Percentiles rank a stretch among this genome's conserved stretches.
phyloP scores from a whole-genome alignment of 37 sponge, comb jelly and placozoan genomes.

The Chondrosia reniformis region DNA sequence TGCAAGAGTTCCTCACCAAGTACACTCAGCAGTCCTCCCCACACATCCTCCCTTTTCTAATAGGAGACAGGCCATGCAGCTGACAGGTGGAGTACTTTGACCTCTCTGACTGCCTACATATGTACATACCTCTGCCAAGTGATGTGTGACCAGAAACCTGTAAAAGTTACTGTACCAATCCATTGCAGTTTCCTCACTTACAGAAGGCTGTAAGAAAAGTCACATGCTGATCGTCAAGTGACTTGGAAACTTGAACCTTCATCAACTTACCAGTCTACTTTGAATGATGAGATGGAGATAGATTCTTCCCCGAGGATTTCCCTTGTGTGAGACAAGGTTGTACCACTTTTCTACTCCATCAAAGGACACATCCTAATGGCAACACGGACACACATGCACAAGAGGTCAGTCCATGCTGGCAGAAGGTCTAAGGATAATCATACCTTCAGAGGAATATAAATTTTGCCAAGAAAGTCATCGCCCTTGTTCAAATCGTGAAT shows the following conservation, averaged over 20 bases:
- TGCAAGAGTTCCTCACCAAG: neutral
- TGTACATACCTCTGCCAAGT: neutral
- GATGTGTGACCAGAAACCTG: neutral
- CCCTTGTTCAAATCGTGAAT: neutral
- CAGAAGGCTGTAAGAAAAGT: neutral
- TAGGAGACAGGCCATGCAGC: too few species aligned
- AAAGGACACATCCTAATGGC: neutral
- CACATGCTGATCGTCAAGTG: too few species aligned
- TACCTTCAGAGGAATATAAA: conserved; percentile 8
- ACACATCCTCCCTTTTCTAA: conserved; percentile 11
- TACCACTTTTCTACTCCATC: conserved; percentile 10
- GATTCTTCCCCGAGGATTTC: conserved; percentile 11
- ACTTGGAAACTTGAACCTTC: neutral
- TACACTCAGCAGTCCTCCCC: neutral
- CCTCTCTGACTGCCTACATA: neutral
- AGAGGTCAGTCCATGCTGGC: neutral
- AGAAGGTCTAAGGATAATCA: neutral
- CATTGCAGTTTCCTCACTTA: conserved; percentile 4
- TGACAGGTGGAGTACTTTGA: neutral
- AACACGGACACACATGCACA: conserved; percentile 11
- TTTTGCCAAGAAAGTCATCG: conserved; percentile 16
- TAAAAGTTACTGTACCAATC: neutral
- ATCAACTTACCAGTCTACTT: neutral
- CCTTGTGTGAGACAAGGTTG: neutral
- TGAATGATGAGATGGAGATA: neutral